These are phyloP conservation scores for Chirona hameri DNA, from an alignment of 2,888 invertebrate genomes.

Conservation along the genomic window DNA sequence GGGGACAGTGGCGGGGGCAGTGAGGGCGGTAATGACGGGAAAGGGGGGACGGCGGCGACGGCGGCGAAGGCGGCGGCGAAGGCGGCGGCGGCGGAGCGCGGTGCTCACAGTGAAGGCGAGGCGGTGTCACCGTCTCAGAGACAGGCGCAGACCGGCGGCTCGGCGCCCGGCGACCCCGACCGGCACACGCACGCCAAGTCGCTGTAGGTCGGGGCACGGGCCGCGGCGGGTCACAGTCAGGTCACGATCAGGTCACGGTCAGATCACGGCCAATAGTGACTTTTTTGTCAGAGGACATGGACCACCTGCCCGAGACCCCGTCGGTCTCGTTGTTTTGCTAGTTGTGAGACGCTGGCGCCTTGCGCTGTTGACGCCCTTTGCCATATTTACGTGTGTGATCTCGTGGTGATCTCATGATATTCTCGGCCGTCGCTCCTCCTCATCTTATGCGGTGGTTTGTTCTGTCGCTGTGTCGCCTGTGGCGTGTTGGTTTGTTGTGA, in stretches of 20 bases:
- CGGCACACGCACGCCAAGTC: neutral
- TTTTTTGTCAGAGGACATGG: neutral
- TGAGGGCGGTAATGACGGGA: no score
- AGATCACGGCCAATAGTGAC: neutral
- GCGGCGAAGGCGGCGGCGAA: neutral
- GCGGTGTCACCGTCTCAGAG: neutral
- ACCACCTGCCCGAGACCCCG: neutral
- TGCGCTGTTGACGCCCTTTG: neutral
- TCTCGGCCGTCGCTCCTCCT: neutral
- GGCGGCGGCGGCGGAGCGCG: neutral
- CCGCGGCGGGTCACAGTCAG: no score
- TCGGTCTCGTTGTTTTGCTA: neutral
- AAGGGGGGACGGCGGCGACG: no score
- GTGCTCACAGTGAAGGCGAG: constrained; percentile 23
- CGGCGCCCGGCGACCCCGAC: neutral
- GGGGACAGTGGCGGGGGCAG: neutral
- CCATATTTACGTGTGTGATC: neutral
- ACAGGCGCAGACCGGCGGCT: neutral
- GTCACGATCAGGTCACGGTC: neutral
- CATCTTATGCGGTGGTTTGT: no score
- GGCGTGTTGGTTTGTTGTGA: neutral
- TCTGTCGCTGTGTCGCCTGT: neutral
- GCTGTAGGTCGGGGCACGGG: neutral
- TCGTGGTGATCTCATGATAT: neutral
- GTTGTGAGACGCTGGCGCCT: neutral